Percentiles rank a stretch among this genome's conserved stretches.
Evolutionary conservation across 2,113 vertebrate species (phyloP).

Genomic region (Vanacampus margaritifer): DNA sequence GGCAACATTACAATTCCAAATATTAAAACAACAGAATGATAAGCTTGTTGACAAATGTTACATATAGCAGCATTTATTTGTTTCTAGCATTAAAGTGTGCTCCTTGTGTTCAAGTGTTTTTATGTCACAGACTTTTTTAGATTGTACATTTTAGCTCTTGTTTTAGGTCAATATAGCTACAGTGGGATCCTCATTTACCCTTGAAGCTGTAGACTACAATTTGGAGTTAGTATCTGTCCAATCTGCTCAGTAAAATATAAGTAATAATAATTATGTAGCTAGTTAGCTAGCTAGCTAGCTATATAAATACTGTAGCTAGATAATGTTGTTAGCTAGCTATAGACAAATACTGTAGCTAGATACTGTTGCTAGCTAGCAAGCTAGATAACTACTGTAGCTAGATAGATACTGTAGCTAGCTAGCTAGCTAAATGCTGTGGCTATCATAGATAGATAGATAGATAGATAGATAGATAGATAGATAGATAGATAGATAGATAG

Average conservation of each 20-base stretch:
- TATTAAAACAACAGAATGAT: neutral
- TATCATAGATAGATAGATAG: too few species aligned
- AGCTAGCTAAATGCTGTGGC: too few species aligned
- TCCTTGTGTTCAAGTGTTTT: neutral
- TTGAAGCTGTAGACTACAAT: too few species aligned
- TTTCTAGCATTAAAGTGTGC: neutral
- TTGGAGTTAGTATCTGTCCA: neutral
- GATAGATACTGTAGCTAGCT: too few species aligned
- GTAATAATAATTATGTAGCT: neutral
- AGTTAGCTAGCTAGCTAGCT: too few species aligned
- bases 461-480: too few species aligned
- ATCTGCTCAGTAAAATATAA: neutral
- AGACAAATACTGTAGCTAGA: too few species aligned
- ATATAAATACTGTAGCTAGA: too few species aligned
- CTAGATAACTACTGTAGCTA: too few species aligned
- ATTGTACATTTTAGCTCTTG: neutral
- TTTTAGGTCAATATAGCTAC: neutral
- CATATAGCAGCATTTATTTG: neutral
- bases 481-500: too few species aligned
- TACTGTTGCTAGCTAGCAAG: too few species aligned
- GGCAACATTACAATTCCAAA: neutral
- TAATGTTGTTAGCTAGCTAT: too few species aligned
- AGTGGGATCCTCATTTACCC: neutral
- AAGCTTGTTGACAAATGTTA: neutral
- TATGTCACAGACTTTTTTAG: neutral